phyloP scores from a whole-genome alignment of 2,797 vertebrate genomes.

The Cetoscarus ocellatus region DNA sequence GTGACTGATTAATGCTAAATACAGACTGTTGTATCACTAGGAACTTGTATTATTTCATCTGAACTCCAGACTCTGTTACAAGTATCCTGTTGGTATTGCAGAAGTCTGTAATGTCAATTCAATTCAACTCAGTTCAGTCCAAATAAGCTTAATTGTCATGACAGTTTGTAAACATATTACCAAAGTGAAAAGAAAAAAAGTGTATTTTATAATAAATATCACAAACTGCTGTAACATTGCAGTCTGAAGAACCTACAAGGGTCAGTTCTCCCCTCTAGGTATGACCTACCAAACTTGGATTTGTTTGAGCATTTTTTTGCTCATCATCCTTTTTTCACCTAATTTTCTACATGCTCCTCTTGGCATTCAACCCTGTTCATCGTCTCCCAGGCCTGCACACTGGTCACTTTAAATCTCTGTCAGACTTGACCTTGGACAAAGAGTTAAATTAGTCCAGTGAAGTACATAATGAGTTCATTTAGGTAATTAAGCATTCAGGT shows the following conservation, averaged over 20 bases:
- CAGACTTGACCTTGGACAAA: constrained; percentile 84
- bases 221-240: too few relatives aligned
- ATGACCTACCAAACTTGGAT: constrained; percentile 21
- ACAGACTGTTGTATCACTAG: constrained; percentile 35
- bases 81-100: not conserved
- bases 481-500: constrained; percentile 87
- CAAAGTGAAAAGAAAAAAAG: too few relatives aligned
- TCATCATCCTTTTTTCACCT: not conserved
- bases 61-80: constrained; percentile 13
- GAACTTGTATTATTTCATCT: not conserved
- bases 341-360: constrained; percentile 39
- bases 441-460: constrained; percentile 83
- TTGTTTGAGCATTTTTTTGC: constrained; percentile 15
- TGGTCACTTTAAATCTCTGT: constrained; percentile 85
- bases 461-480: constrained; percentile 86
- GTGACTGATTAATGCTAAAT: constrained; percentile 12
- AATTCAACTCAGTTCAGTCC: too few relatives aligned
- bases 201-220: too few relatives aligned
- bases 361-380: constrained; percentile 52
- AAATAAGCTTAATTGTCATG: too few relatives aligned
- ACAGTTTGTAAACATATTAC: too few relatives aligned
- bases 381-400: constrained; percentile 69
- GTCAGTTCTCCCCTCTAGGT: constrained; percentile 20
- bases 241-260: too few relatives aligned
- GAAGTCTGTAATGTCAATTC: too few relatives aligned